phyloP scores from a whole-genome alignment of 2,113 vertebrate species.

The Heterocephalus glaber region DNA sequence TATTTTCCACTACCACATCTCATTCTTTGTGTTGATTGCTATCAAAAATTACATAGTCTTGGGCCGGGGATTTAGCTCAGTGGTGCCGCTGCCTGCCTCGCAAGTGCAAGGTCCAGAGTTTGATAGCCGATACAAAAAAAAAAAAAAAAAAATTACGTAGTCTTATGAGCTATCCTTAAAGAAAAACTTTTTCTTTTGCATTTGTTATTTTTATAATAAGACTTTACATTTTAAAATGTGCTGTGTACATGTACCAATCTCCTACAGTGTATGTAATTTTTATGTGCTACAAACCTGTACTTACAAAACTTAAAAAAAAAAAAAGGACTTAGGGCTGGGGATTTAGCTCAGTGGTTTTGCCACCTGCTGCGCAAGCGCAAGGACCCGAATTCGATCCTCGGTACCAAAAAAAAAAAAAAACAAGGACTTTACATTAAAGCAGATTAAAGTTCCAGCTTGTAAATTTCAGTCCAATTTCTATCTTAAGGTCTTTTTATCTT shows the following conservation, averaged over 20 bases:
- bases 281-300: neutral
- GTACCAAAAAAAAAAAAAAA: no score
- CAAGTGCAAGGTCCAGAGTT: no score
- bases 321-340: no score
- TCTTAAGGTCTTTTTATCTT: conserved; percentile 5
- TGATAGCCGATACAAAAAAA: no score
- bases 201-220: neutral
- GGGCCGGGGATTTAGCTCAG: no score
- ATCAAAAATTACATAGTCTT: neutral
- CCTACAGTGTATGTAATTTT: neutral
- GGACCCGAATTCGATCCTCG: no score
- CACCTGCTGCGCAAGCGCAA: no score
- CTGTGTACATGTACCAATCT: neutral
- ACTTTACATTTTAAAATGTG: neutral
- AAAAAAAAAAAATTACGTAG: no score
- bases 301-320: neutral
- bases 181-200: neutral
- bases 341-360: no score
- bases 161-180: neutral
- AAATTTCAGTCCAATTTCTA: neutral
- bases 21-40: neutral
- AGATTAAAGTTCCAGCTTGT: neutral
- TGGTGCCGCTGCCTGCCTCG: no score
- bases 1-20: neutral
- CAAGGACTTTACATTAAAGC: neutral